Evolutionary conservation across 2,797 vertebrate species (phyloP), one percentile per base, ranked within the genome.

Genomic region (Dermochelys coriacea): DNA sequence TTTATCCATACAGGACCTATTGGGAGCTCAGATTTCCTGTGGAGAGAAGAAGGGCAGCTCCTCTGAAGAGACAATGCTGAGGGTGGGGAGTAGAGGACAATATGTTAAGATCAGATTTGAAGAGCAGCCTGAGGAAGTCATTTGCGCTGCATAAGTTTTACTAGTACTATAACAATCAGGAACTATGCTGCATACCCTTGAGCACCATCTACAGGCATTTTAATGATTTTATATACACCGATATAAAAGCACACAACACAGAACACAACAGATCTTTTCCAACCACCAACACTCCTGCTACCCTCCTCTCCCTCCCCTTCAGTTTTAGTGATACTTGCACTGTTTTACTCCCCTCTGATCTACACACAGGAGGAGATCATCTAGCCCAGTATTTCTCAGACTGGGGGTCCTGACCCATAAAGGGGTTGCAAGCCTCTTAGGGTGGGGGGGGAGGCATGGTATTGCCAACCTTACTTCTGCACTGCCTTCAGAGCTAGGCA

Each of bases 141-240:
- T 51, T 90, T 74, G 68, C 19, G n/a, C 29, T 77, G 55, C 23
- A 55, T 29, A 41, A 7, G 0, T 84, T 88, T 87, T 49, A 85
- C 78, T 61, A n/a, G 59, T 52, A 9, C 55, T 75, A 0, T 82
- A 87, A 90, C 81, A 91, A 34, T 8, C 16, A 5, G 51, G 54
- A 93, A 45, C 37, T 88, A 81, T 82, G 64, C 52, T 88, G 80
- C 19, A 59, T 88, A 2, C 49, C 80, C 80, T 21, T 89, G 68
- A 80, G 29, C 12, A 68, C 37, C 23, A 41, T 27, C 78, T 71
- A 78, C 59, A 34, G 41, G 21, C 82, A 84, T 25, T 1, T 91
- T 75, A 41, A 12, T 75, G 82, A 0, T 85, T 87, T n/a, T 10
- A 45, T 81, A 94, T 81, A 11, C 8, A 45, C 12, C 37, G 52